phyloP scores from a whole-genome alignment of 2,113 vertebrate species.

The Notarius lentiginosus region DNA sequence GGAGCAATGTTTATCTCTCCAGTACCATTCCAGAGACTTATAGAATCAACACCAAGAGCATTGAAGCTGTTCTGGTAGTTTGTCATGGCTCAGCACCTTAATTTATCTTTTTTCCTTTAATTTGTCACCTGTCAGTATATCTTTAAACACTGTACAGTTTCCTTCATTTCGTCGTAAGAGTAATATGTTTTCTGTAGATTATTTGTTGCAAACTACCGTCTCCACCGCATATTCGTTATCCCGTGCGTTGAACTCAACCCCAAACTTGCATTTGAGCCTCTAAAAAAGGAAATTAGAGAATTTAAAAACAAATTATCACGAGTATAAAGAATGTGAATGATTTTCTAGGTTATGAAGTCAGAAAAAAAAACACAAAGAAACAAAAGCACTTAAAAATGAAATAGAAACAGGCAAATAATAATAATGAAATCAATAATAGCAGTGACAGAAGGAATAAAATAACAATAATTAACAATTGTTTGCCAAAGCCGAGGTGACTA shows the following conservation, averaged over 20 bases:
- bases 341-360: background rate
- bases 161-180: background rate
- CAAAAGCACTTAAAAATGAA: background rate
- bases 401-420: background rate
- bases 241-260: slow-evolving; percentile 52
- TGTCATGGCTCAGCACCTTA: background rate
- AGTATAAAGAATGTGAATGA: background rate
- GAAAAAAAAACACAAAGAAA: background rate
- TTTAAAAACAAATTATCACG: background rate
- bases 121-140: background rate
- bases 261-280: slow-evolving; percentile 62
- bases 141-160: background rate
- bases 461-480: background rate
- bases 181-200: background rate
- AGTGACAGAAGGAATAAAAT: background rate
- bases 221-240: slow-evolving; percentile 32
- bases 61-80: background rate
- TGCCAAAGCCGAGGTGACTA: too few relatives aligned
- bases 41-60: background rate
- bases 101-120: background rate
- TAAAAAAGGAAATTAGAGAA: slow-evolving; percentile 46
- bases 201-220: slow-evolving; percentile 43
- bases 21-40: background rate
- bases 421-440: background rate
- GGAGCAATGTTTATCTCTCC: background rate